A percentile compares a stretch with the other conserved stretches of the same genome.
Evolutionary conservation across 1,140 invertebrate genomes (phyloP).

Genomic region (Drosophila mauritiana): DNA sequence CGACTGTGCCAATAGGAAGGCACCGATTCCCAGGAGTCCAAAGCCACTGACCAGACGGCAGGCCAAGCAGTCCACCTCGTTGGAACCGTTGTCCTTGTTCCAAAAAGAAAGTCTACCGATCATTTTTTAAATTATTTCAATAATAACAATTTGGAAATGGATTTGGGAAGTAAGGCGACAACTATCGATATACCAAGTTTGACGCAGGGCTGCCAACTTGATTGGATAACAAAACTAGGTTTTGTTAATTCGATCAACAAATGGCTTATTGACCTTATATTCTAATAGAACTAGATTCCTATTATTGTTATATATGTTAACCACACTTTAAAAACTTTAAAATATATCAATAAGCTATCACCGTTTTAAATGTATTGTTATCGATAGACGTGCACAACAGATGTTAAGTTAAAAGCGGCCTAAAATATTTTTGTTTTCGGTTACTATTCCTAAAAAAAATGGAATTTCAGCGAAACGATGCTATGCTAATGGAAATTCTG

Average conservation of each 20-base stretch:
- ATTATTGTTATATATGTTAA: neutral
- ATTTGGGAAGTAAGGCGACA: neutral
- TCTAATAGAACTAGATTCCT: too few relatives aligned
- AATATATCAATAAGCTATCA: neutral
- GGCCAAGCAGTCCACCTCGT: constrained; percentile 49
- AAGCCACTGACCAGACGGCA: constrained; percentile 67
- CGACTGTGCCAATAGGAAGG: constrained; percentile 54
- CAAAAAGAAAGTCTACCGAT: constrained; percentile 62
- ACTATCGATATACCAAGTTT: neutral
- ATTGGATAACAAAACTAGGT: neutral
- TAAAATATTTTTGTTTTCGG: constrained; percentile 3
- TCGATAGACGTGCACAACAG: constrained; percentile 1
- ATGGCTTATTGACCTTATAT: too few relatives aligned
- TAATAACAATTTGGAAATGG: neutral
- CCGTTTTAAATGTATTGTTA: neutral
- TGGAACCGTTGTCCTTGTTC: constrained; percentile 54
- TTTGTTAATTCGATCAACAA: too few relatives aligned
- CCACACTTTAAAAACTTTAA: neutral
- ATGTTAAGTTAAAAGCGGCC: neutral
- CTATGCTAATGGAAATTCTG: constrained; percentile 77
- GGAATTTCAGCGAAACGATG: constrained; percentile 64
- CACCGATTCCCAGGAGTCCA: constrained; percentile 64
- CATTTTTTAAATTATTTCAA: constrained; percentile 33
- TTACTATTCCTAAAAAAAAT: constrained; percentile 12
- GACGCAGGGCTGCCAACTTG: neutral